These are phyloP conservation scores for Campoletis sonorensis DNA, from an alignment of 1,140 invertebrate species.

Conservation along the genomic window DNA sequence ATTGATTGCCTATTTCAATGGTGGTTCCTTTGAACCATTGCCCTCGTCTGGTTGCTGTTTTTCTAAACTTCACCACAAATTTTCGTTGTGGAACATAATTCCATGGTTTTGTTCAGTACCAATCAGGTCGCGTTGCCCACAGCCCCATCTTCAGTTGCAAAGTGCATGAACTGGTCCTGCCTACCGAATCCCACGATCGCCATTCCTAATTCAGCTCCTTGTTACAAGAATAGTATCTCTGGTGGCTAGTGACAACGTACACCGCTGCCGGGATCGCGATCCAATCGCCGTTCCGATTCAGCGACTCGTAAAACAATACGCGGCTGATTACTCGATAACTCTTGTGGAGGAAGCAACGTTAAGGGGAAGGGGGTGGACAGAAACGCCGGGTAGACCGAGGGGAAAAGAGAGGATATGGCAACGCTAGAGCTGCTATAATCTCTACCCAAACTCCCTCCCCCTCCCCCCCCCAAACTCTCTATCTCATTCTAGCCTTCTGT, in stretches of 20 bases:
- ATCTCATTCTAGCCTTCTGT: slow-evolving; percentile 32
- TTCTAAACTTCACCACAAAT: too few species aligned
- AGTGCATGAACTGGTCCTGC: not conserved
- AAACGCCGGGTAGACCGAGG: slow-evolving; percentile 22
- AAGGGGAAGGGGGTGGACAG: slow-evolving; percentile 17
- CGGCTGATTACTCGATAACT: slow-evolving; percentile 74
- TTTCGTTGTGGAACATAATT: too few species aligned
- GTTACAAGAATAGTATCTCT: slow-evolving; percentile 17
- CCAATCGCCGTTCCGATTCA: slow-evolving; percentile 71
- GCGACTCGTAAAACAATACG: slow-evolving; percentile 74
- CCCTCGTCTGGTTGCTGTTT: too few species aligned
- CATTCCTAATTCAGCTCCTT: slow-evolving; percentile 24
- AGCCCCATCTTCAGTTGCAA: not conserved
- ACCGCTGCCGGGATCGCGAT: slow-evolving; percentile 51
- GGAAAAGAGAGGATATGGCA: slow-evolving; percentile 17
- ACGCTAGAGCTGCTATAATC: slow-evolving; percentile 10
- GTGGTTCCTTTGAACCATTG: too few species aligned
- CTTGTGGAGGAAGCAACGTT: slow-evolving; percentile 41
- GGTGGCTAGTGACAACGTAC: slow-evolving; percentile 17
- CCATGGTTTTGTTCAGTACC: not conserved
- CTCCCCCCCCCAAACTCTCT: slow-evolving; percentile 16
- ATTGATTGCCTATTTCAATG: too few species aligned
- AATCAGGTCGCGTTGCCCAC: not conserved
- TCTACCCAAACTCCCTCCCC: not conserved
- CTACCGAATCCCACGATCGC: not conserved